Percentiles rank a stretch among this genome's conserved stretches.
phyloP scores from a whole-genome alignment of 2,888 invertebrate genomes.

The Opisthograptis luteolata region DNA sequence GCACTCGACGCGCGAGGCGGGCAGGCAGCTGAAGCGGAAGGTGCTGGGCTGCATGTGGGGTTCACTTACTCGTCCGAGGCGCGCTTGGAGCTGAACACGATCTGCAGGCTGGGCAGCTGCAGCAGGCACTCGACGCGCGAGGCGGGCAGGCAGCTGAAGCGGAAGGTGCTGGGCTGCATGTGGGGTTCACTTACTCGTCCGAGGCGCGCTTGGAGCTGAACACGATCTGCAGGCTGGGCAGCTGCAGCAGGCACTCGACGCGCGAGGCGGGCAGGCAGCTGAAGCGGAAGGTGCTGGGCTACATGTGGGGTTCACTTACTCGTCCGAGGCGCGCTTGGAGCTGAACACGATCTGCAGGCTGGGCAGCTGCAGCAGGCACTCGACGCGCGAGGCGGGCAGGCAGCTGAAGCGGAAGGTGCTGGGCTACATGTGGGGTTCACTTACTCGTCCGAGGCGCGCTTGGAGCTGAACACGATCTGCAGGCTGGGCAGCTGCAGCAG shows the following conservation, averaged over 20 bases:
- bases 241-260: constrained; percentile 97
- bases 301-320: constrained; percentile 99
- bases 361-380: constrained; percentile 97
- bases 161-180: constrained; percentile 98
- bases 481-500: constrained; percentile 98
- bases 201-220: constrained; percentile 96
- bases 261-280: constrained; percentile 97
- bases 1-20: constrained; percentile 97
- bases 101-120: constrained; percentile 97
- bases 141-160: constrained; percentile 97
- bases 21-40: constrained; percentile 97
- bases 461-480: constrained; percentile 98
- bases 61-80: constrained; percentile 98
- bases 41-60: constrained; percentile 98
- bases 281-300: constrained; percentile 97
- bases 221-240: constrained; percentile 98
- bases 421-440: constrained; percentile 99
- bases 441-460: constrained; percentile 96
- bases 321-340: constrained; percentile 95
- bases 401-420: constrained; percentile 98
- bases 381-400: constrained; percentile 96
- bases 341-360: constrained; percentile 99
- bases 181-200: constrained; percentile 98
- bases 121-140: constrained; percentile 98
- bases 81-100: constrained; percentile 97